These are phyloP conservation scores for Ia io DNA, from an alignment of 2,113 vertebrate genomes.

Conservation along the genomic window DNA sequence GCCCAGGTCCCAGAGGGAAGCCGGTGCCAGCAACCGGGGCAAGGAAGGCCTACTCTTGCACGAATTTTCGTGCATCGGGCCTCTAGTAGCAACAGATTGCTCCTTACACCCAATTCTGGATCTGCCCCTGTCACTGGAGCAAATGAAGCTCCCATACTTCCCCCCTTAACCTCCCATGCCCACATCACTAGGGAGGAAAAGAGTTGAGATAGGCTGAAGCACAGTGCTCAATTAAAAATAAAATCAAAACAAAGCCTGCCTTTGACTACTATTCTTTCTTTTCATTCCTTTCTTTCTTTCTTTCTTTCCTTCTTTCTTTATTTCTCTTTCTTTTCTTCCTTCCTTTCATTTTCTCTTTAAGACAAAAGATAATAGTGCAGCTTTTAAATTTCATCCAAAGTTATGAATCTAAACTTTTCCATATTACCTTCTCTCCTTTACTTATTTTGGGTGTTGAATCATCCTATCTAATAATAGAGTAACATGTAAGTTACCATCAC, in stretches of 20 bases:
- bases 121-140: neutral
- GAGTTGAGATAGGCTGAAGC: neutral
- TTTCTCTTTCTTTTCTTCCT: neutral
- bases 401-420: neutral
- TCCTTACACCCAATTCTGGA: neutral
- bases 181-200: neutral
- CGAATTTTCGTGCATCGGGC: too few relatives aligned
- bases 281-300: neutral
- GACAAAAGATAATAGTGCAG: neutral
- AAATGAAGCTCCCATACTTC: neutral
- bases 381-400: neutral
- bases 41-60: too few relatives aligned
- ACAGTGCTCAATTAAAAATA: neutral
- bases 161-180: rapidly evolving
- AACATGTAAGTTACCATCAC: too few relatives aligned
- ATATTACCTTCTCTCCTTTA: neutral
- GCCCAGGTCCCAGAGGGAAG: too few relatives aligned
- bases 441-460: neutral
- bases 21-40: too few relatives aligned
- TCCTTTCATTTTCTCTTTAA: neutral
- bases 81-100: neutral
- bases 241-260: neutral
- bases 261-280: neutral
- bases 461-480: too few relatives aligned
- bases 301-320: neutral